phyloP scores from a whole-genome alignment of 2,113 vertebrate genomes.

The Oryzias curvinotus region DNA sequence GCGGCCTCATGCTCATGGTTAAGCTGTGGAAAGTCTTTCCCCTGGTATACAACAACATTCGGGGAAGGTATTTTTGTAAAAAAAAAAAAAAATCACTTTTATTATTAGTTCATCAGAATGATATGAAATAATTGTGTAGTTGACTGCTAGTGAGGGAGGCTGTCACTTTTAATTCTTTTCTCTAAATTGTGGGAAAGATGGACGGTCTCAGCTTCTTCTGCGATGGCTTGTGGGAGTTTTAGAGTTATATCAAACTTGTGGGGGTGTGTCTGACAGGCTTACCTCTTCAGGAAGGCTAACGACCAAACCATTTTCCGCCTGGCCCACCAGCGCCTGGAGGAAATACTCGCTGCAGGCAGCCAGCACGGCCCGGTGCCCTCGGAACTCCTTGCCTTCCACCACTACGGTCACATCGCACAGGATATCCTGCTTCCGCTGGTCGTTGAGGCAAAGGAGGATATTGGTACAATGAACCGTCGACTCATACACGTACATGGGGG shows the following conservation, averaged over 20 bases:
- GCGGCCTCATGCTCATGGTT: too few relatives aligned
- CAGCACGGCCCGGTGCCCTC: slow-evolving; percentile 96
- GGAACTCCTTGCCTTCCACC: slow-evolving; percentile 97
- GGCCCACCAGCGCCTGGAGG: slow-evolving; percentile 93
- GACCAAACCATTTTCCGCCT: slow-evolving; percentile 92
- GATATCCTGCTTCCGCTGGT: slow-evolving; percentile 98
- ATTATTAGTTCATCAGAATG: too few relatives aligned
- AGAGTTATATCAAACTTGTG: not conserved
- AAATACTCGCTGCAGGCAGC: slow-evolving; percentile 99
- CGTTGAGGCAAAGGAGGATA: slow-evolving; percentile 99
- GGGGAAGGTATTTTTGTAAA: too few relatives aligned
- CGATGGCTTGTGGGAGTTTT: too few relatives aligned
- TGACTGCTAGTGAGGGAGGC: too few relatives aligned
- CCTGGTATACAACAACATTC: too few relatives aligned
- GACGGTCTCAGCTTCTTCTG: not conserved
- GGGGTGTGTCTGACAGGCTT: slow-evolving; percentile 48
- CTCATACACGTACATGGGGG: slow-evolving; percentile 99
- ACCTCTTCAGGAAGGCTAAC: slow-evolving; percentile 98
- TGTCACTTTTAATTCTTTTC: too few relatives aligned
- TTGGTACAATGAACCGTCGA: slow-evolving; percentile 99
- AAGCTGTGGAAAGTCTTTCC: too few relatives aligned
- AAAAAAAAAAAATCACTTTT: too few relatives aligned
- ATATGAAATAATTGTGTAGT: too few relatives aligned
- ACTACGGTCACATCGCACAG: slow-evolving; percentile 98
- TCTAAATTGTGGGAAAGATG: too few relatives aligned